Base-by-base conservation (phyloP, 2,888 invertebrate genomes). In the Tiliacea aurago region DNA sequence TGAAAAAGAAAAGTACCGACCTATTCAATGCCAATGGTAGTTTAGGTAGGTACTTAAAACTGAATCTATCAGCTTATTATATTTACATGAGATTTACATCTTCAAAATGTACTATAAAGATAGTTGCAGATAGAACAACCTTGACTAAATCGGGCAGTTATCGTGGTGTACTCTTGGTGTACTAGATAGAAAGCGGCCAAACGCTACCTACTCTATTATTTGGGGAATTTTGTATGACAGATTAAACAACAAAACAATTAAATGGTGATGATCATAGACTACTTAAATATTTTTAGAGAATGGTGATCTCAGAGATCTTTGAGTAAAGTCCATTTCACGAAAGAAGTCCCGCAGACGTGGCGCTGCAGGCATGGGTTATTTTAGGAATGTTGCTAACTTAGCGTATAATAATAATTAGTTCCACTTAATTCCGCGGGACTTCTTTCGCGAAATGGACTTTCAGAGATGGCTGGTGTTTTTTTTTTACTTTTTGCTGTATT, bases 81-180 rank as follows among this genome's bases (percentile, higher is more conserved):
- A 28, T 28, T 28, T n/a, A n/a, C n/a, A n/a, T n/a, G n/a, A n/a
- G n/a, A 28, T 20, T 41, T 58, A 37, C 23, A 45, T 63, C 51
- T 70, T 23, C 15, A 23, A 41, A 47, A 37, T 28, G 13, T 7
- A 45, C 9, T 10, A 41, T 28, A 37, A 20, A 20, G 11, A 20
- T 41, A 28, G 9, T 28, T 43, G 51, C 10, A 33, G 51, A 37
- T 59, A 53, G 10, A 4, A 37, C 7, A 56, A 65, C 78, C 70
- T 70, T 77, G 70, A 28, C 2, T 45, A 43, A n/a, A 62, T 41
- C 41, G 33, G 28, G 49, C n/a, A 59, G 47, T 41, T 53, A 51
- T 9, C 43, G 13, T 45, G 43, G 28, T 51, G 43, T 28, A n/a
- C 28, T 28, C 28, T 28, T 28, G 43, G 28, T 51, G 33, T 28